phyloP scores from a whole-genome alignment of 1,140 invertebrate genomes.

The Trialeurodes vaporariorum region DNA sequence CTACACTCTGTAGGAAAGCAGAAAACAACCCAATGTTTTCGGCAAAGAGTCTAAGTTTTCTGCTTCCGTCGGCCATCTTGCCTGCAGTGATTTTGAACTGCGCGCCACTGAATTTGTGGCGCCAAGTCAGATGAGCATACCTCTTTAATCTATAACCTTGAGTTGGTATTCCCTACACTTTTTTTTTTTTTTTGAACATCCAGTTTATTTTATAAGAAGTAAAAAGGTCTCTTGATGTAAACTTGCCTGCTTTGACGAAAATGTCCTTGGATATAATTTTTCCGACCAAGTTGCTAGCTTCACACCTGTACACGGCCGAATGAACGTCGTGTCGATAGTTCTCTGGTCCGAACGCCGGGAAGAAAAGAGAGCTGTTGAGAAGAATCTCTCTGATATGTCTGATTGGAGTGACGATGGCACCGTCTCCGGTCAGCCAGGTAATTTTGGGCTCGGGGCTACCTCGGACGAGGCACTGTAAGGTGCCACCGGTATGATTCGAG shows the following conservation, averaged over 20 bases:
- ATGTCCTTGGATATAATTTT: conserved; percentile 38
- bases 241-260: conserved; percentile 42
- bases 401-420: conserved; percentile 51
- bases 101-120: too few species aligned
- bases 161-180: too few species aligned
- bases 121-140: too few species aligned
- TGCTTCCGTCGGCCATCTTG: too few species aligned
- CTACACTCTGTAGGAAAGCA: too few species aligned
- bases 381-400: conserved; percentile 16
- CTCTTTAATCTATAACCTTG: too few species aligned
- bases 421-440: conserved; percentile 53
- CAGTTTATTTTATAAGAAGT: too few species aligned
- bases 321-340: conserved; percentile 34
- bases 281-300: conserved; percentile 37
- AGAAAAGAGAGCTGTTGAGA: conserved; percentile 36
- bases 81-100: too few species aligned
- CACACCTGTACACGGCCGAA: conserved; percentile 35
- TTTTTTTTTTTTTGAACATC: too few species aligned
- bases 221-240: too few species aligned
- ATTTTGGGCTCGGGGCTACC: conserved; percentile 60
- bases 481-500: conserved; percentile 68
- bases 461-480: conserved; percentile 64
- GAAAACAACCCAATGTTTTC: too few species aligned
- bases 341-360: conserved; percentile 34
- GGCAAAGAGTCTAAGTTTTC: too few species aligned